These are phyloP conservation scores for Ectemnius continuus DNA, from an alignment of 2,888 invertebrate species.

Conservation along the genomic window DNA sequence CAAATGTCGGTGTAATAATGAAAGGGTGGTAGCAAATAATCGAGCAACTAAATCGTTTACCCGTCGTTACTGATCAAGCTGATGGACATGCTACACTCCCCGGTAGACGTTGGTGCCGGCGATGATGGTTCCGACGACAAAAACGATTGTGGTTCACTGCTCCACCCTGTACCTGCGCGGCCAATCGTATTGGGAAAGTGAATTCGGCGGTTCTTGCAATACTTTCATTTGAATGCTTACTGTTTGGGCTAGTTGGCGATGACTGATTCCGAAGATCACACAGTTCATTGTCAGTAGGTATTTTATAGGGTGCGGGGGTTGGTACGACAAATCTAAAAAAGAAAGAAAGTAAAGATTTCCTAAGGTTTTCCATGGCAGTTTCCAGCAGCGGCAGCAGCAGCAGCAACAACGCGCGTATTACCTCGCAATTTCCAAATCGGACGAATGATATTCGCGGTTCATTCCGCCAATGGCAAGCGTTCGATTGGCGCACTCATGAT, in stretches of 20 bases:
- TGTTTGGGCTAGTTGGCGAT: constrained; percentile 76
- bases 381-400: not conserved
- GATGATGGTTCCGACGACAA: constrained; percentile 90
- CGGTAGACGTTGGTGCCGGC: constrained; percentile 81
- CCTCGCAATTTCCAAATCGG: constrained; percentile 73
- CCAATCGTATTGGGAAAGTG: not conserved
- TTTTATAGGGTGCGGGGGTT: constrained; percentile 69
- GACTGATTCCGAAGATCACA: constrained; percentile 70
- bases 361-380: not conserved
- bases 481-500: constrained; percentile 66
- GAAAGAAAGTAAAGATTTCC: not conserved
- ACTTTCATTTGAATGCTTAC: constrained; percentile 57
- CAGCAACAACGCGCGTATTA: constrained; percentile 66
- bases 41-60: constrained; percentile 70
- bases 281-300: constrained; percentile 64
- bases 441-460: constrained; percentile 69
- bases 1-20: no score
- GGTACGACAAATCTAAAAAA: constrained; percentile 68
- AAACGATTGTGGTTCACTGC: constrained; percentile 89
- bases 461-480: constrained; percentile 66
- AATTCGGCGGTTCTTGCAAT: not conserved
- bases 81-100: constrained; percentile 83
- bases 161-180: constrained; percentile 83
- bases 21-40: no score
- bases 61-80: constrained; percentile 83